Base-by-base conservation (phyloP, 2,888 invertebrate genomes). In the Eurois occulta region DNA sequence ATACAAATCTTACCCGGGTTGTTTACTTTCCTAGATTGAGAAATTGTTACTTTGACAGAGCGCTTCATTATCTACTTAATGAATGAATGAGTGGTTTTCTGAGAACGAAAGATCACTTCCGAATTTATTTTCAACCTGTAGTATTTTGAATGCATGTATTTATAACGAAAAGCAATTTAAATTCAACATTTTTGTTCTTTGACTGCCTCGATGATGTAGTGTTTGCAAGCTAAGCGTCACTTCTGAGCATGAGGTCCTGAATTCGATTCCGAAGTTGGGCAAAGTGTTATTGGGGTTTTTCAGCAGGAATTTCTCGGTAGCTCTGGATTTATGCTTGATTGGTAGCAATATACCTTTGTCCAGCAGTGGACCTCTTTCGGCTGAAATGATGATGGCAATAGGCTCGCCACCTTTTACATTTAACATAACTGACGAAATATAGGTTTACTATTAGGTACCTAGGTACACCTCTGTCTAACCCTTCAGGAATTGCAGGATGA, bases 1-100 rank as follows among this genome's bases (percentile, higher is more conserved):
- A 83, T 76, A 78, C 75, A 78, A 88, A 87, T 86, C 86, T 85
- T 76, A 81, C 83, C 83, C 18, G 78, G 80, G 73, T 76, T 83
- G 78, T 78, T 78, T 81, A 73, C 76, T 62, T 73, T 76, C 46
- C 52, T 71, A 77, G 60, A 80, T 86, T 88, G 80, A 86, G 86
- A 76, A 87, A 89, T 89, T 87, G 85, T 89, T 86, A 83, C 80
- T 81, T 82, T 77, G 81, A 80, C 48, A 81, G 84, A 80, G 38
- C 55, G 62, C 64, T 76, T 69, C 66, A 71, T 70, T 79, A 73
- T 64, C 24, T 73, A 72, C 67, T 85, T 75, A 76, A 72, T 75
- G 69, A 88, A 83, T 86, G 84, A 86, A 88, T 88, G 81, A 84
- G 62, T 81, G 32, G 79, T 28, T 75, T 66, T 72, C 32, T 52